A percentile compares a stretch with the other conserved stretches of the same genome.
Evolutionary conservation across 2,888 invertebrate genomes (phyloP).

Genomic region (Andrena minutula): DNA sequence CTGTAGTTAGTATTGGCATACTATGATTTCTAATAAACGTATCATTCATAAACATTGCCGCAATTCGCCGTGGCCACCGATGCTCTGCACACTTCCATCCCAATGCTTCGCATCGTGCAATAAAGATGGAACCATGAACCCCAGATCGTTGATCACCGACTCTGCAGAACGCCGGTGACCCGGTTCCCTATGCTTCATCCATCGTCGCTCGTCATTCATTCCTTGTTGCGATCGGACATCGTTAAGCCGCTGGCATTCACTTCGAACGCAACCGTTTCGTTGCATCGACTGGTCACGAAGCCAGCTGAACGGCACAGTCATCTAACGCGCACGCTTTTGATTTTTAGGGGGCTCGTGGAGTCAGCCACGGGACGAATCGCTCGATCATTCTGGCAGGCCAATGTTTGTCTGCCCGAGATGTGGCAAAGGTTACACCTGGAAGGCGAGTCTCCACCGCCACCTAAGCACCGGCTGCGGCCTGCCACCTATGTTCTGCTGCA

Average conservation of each 20-base stretch:
- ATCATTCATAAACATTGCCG: slow-evolving; percentile 26
- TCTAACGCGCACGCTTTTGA: slow-evolving; percentile 59
- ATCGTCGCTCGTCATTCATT: background rate
- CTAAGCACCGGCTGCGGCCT: slow-evolving; percentile 84
- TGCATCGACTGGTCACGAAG: background rate
- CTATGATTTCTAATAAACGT: slow-evolving; percentile 35
- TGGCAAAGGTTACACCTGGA: slow-evolving; percentile 82
- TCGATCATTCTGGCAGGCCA: slow-evolving; percentile 46
- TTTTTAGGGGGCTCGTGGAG: slow-evolving; percentile 62
- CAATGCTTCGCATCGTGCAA: too few relatives aligned
- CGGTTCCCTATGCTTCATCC: too few relatives aligned
- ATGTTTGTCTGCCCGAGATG: slow-evolving; percentile 80
- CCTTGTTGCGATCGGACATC: background rate
- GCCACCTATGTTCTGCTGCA: slow-evolving; percentile 72
- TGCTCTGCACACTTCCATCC: too few relatives aligned
- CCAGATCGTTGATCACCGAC: too few relatives aligned
- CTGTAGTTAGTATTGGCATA: slow-evolving; percentile 15
- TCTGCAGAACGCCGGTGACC: too few relatives aligned
- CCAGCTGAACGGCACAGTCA: too few relatives aligned
- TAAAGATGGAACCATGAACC: too few relatives aligned
- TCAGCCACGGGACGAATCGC: slow-evolving; percentile 46
- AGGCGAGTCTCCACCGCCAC: slow-evolving; percentile 82
- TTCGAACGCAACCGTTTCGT: background rate
- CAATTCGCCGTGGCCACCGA: background rate
- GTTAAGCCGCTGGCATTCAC: background rate